Evolutionary conservation across 2,797 vertebrate genomes (phyloP).

Genomic region (Parauchenoglanis punctatus): DNA sequence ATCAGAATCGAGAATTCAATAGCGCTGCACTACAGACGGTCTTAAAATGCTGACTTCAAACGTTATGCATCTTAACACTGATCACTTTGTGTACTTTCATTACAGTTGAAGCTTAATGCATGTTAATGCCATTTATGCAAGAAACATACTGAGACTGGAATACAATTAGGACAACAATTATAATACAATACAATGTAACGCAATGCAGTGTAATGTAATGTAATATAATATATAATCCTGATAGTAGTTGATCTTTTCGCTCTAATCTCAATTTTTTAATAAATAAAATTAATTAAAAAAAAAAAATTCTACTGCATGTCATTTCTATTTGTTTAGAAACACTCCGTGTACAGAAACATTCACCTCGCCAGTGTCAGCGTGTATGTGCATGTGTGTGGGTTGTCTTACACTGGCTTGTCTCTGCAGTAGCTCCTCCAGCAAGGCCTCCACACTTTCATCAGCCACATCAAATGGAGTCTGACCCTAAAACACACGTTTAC

Average conservation of each 20-base stretch:
- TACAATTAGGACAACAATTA: background rate
- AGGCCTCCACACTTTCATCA: slow-evolving; percentile 80
- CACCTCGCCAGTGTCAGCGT: background rate
- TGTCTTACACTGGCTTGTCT: slow-evolving; percentile 85
- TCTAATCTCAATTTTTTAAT: background rate
- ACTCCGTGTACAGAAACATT: background rate
- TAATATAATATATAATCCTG: background rate
- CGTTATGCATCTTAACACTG: background rate
- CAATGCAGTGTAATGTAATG: background rate
- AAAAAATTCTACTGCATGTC: background rate
- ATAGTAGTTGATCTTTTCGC: background rate
- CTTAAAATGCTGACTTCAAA: background rate
- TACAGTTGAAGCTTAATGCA: background rate
- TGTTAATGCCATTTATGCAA: background rate
- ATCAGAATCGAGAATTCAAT: background rate
- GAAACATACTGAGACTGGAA: background rate
- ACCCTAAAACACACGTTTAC: slow-evolving; percentile 70
- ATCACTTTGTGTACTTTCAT: background rate
- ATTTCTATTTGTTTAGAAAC: background rate
- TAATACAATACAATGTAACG: background rate
- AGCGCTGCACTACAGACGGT: background rate
- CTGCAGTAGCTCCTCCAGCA: slow-evolving; percentile 83
- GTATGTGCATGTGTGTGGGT: background rate
- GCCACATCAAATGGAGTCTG: slow-evolving; percentile 89
- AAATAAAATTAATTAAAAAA: background rate